Evolutionary conservation across 2,113 vertebrate genomes (phyloP).

Genomic region (Propithecus coquereli): DNA sequence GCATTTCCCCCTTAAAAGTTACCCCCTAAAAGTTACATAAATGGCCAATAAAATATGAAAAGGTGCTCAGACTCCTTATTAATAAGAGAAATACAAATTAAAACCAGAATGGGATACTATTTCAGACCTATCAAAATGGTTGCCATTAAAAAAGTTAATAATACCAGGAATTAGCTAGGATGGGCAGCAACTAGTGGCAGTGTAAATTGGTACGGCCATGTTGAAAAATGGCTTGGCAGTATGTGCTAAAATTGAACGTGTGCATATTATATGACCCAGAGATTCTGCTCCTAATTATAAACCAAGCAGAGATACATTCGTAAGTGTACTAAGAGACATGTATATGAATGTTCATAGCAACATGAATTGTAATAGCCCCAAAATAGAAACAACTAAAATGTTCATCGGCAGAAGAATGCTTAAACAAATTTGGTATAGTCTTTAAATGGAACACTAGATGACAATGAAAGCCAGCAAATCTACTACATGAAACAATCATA

Average conservation of each 20-base stretch:
- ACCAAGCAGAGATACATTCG: neutral
- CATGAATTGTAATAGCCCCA: neutral
- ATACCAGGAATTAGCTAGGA: neutral
- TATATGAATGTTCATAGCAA: neutral
- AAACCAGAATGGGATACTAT: neutral
- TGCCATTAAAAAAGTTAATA: neutral
- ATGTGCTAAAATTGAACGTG: neutral
- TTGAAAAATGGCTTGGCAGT: neutral
- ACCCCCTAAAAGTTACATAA: neutral
- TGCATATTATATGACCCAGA: neutral
- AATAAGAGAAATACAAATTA: conserved; percentile 16
- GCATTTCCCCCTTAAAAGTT: neutral
- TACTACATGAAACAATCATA: neutral
- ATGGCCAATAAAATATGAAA: neutral
- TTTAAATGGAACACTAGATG: neutral
- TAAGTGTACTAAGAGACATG: neutral
- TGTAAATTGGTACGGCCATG: neutral
- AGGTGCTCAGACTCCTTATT: neutral
- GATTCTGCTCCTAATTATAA: neutral
- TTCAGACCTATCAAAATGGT: neutral
- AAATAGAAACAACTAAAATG: neutral
- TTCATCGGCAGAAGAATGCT: neutral
- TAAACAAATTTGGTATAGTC: neutral
- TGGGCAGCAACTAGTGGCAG: neutral
- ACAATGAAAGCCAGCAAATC: neutral